Conservation (phyloP, 2,113 vertebrate genomes). For the Centropus unirufus region DNA sequence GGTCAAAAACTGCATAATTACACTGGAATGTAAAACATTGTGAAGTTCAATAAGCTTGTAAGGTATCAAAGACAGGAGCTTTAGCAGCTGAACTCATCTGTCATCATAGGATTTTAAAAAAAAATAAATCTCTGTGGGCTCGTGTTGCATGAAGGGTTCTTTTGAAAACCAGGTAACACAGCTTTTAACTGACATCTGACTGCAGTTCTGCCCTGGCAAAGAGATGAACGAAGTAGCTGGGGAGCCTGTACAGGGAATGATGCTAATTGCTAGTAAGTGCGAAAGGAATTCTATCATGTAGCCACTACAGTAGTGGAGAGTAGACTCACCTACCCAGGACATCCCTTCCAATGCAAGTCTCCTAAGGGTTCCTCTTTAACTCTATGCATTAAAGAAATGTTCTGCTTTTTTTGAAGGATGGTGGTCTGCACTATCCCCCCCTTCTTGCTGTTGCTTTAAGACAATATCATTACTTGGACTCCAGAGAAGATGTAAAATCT, state of each 20-base stretch:
- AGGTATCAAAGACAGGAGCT: neutral
- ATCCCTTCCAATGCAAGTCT: neutral
- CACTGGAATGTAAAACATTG: neutral
- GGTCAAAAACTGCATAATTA: neutral
- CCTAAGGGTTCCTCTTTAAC: neutral
- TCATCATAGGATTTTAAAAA: neutral
- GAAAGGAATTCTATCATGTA: neutral
- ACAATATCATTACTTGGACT: neutral
- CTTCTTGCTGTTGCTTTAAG: neutral
- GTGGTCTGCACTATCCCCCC: neutral
- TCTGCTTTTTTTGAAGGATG: neutral
- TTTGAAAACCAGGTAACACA: neutral
- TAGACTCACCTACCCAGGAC: neutral
- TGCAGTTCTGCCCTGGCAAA: neutral
- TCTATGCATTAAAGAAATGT: neutral
- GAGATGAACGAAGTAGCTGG: neutral
- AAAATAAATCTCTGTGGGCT: neutral
- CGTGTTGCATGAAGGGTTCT: neutral
- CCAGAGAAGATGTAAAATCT: neutral
- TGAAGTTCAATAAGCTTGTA: neutral
- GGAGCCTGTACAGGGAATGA: neutral
- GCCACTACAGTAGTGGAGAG: neutral
- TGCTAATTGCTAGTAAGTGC: conserved; percentile 8
- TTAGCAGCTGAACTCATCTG: neutral
- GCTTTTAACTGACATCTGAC: conserved; percentile 1